A percentile compares a stretch with the other conserved stretches of the same genome.
Conservation (phyloP, 1,140 invertebrate species). For the Pseudomyrmex cubaensis region DNA sequence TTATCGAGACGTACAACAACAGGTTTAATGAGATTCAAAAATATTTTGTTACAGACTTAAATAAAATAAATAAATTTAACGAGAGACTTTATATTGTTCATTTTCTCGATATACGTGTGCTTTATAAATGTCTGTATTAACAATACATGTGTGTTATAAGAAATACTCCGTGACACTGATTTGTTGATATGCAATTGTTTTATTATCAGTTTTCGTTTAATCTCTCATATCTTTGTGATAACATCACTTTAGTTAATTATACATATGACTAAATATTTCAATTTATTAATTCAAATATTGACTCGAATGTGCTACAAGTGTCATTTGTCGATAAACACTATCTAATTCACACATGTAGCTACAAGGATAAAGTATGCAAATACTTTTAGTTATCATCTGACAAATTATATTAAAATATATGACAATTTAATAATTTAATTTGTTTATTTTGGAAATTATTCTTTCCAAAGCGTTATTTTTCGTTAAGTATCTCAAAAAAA, state of each 20-base stretch:
- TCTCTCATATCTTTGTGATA: constrained; percentile 1
- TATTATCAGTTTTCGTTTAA: constrained; percentile 5
- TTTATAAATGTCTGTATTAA: too few species aligned
- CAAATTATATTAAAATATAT: not conserved
- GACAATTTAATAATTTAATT: too few species aligned
- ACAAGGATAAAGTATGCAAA: constrained; percentile 15
- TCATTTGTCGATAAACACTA: not conserved
- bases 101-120: too few species aligned
- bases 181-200: not conserved
- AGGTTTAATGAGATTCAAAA: not conserved
- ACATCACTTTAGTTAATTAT: not conserved
- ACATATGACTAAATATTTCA: not conserved
- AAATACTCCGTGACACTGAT: not conserved
- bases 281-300: constrained; percentile 13
- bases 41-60: not conserved
- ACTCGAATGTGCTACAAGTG: not conserved
- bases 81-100: too few species aligned
- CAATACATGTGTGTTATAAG: too few species aligned
- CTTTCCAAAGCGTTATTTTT: too few species aligned
- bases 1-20: not conserved
- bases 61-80: not conserved
- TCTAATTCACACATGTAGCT: not conserved
- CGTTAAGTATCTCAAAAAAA: too few species aligned
- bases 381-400: not conserved
- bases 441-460: too few species aligned